Evolutionary conservation across 2,888 invertebrate species (phyloP).

Genomic region (Charanyca ferruginea): DNA sequence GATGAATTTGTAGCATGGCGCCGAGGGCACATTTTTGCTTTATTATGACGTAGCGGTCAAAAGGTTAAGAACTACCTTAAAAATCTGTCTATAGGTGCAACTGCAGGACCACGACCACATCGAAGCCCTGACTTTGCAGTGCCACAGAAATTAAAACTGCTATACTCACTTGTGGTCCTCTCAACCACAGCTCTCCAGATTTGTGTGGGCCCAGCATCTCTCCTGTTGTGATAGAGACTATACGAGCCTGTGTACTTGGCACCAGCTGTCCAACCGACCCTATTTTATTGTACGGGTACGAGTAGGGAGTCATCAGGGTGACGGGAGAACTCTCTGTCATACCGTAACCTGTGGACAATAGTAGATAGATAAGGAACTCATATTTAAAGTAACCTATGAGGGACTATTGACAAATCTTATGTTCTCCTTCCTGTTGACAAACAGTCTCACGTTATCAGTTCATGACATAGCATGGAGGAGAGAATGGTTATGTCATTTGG

Average conservation of each 20-base stretch:
- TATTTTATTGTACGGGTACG: slow-evolving; percentile 91
- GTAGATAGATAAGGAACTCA: not conserved
- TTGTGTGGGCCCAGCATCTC: slow-evolving; percentile 91
- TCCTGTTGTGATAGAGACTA: slow-evolving; percentile 91
- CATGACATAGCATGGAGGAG: too few relatives aligned
- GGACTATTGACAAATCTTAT: too few relatives aligned
- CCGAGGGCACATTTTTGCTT: too few relatives aligned
- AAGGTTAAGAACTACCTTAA: not conserved
- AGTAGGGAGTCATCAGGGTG: slow-evolving; percentile 91
- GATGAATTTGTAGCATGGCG: too few relatives aligned
- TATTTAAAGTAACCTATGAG: not conserved
- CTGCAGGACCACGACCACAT: too few relatives aligned
- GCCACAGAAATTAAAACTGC: not conserved
- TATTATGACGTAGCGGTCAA: too few relatives aligned
- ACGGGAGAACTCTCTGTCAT: slow-evolving; percentile 94
- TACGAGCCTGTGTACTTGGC: slow-evolving; percentile 93
- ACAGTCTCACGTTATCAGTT: too few relatives aligned
- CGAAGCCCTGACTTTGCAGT: not conserved
- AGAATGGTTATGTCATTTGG: not conserved
- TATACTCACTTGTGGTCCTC: slow-evolving; percentile 93
- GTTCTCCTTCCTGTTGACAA: too few relatives aligned
- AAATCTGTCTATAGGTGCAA: not conserved
- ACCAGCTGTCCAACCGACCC: slow-evolving; percentile 93
- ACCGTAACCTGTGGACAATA: slow-evolving; percentile 90
- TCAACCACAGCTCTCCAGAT: slow-evolving; percentile 93